Base-by-base conservation (phyloP, 2,113 vertebrate genomes). In the Sinocyclocheilus anshuiensis region DNA sequence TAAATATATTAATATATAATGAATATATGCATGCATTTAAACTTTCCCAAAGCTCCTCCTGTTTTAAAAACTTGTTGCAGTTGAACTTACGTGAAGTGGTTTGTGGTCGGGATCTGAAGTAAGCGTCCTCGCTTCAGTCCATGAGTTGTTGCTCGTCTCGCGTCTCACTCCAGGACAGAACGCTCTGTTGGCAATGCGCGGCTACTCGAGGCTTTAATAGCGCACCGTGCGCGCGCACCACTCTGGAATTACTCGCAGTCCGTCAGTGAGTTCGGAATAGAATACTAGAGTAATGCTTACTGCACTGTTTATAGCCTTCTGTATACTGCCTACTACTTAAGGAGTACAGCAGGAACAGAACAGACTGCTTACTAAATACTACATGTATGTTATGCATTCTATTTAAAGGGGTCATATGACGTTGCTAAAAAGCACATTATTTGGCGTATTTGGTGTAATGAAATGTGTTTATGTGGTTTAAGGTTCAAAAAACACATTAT, bases 191-290 rank as follows among this genome's bases (percentile, higher is more conserved):
- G 57, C 39, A 15, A 11, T 29, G 79, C 63, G 61, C 48, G 22
- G 39, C 80, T 48, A 42, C 50, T 84, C 76, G 20, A 29, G 24
- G 74, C 57, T 90, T 87, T 84, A 88, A 90, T 87, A 81, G 26
- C 24, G 42, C 50, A 39, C 72, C 18, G 55, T 42, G 75, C 20
- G 76, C 22, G 65, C 57, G 89, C 87, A 55, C 53, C 26, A 74
- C 36, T 75, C 42, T 48, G 69, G 36, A 72, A 74, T n/a, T 6
- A 74, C 36, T 42, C 29, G 29, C 67, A 71, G 45, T 55, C 13
- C 50, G 42, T 45, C 8, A 11, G 45, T 16, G 42, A 26, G 48
- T 33, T 26, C 22, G 16, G 1, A 10, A 42, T 59, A 15, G 7
- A 26, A 13, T 10, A 29, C 76, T 48, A 11, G 29, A 33, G 29